Conservation (phyloP, 30 jellyfish, hydroid and myxozoan species). For the Cassiopea xamachana region DNA sequence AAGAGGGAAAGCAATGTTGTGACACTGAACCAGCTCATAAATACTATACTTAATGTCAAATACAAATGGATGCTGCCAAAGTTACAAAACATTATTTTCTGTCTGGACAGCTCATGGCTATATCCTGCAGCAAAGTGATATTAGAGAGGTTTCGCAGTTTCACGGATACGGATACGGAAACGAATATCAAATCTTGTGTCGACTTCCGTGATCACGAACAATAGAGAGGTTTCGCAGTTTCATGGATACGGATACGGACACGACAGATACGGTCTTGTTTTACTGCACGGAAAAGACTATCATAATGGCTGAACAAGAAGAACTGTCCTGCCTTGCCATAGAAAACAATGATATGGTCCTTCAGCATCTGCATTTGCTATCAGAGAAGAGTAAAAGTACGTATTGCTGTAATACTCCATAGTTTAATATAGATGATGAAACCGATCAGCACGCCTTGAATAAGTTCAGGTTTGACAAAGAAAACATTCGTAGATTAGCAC, state of each 20-base stretch:
- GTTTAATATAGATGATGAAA: neutral
- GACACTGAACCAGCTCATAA: no score
- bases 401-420: neutral
- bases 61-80: no score
- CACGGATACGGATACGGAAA: neutral
- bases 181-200: neutral
- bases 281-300: neutral
- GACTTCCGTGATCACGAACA: neutral
- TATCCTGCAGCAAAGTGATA: neutral
- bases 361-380: neutral
- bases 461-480: no score
- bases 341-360: neutral
- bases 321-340: neutral
- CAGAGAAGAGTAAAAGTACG: slow-evolving; percentile 3
- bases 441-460: slow-evolving; percentile 5
- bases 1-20: no score
- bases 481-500: no score
- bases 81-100: no score
- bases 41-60: no score
- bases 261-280: neutral
- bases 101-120: no score
- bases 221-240: neutral
- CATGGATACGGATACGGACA: neutral
- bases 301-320: neutral
- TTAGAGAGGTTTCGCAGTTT: slow-evolving; percentile 11